Conservation (phyloP, 2,113 vertebrate genomes). For the Chionodraco myersi region DNA sequence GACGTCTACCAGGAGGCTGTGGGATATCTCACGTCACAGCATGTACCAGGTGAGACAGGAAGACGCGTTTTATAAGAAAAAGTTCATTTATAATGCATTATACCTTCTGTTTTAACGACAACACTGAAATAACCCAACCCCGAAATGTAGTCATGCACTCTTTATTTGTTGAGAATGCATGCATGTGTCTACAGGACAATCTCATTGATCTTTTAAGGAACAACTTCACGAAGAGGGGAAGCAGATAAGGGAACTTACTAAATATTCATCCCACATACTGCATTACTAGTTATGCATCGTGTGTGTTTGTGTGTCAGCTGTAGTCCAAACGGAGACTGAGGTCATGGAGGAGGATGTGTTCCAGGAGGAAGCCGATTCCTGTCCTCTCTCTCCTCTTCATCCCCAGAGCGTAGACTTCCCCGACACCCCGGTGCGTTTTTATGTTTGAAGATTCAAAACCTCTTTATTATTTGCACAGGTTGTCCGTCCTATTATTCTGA, state of each 20-base stretch:
- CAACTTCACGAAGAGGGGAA: not conserved
- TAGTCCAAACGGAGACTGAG: slow-evolving; percentile 48
- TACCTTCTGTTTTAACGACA: not conserved
- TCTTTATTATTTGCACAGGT: too few relatives aligned
- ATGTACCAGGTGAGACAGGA: slow-evolving; percentile 56
- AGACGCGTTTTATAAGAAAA: not conserved
- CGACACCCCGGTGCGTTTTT: slow-evolving; percentile 71
- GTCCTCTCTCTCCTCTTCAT: slow-evolving; percentile 53
- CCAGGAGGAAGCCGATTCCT: slow-evolving; percentile 65
- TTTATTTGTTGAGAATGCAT: not conserved
- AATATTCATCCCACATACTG: not conserved
- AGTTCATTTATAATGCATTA: not conserved
- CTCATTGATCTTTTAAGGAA: too few relatives aligned
- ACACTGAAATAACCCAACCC: not conserved
- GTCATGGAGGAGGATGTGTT: slow-evolving; percentile 80
- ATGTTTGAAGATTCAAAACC: not conserved
- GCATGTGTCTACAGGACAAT: not conserved
- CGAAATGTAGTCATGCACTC: not conserved
- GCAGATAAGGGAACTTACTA: not conserved
- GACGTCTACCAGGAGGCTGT: slow-evolving; percentile 78
- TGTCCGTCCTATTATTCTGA: too few relatives aligned
- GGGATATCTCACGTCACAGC: slow-evolving; percentile 65
- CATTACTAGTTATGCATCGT: not conserved
- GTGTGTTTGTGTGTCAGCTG: slow-evolving; percentile 13
- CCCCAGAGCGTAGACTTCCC: slow-evolving; percentile 59